Percentiles rank a stretch among this genome's conserved stretches.
Evolutionary conservation across 2,888 invertebrate species (phyloP).

Genomic region (Allolobophora icterica): DNA sequence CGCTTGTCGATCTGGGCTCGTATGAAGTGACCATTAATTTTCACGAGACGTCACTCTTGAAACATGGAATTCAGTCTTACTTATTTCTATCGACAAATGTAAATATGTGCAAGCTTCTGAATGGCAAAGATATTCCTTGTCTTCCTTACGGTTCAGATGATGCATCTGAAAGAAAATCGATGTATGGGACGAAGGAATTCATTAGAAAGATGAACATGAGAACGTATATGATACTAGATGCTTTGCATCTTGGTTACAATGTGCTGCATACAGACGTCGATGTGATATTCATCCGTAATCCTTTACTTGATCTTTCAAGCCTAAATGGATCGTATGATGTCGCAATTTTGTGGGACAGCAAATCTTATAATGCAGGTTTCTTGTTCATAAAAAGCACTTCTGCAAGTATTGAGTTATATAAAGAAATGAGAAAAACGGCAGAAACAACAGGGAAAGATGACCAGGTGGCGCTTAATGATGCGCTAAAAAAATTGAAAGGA

Average conservation of each 20-base stretch:
- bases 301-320: slow-evolving; percentile 29
- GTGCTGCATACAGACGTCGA: slow-evolving; percentile 38
- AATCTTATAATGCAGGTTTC: slow-evolving; percentile 37
- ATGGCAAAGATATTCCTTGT: slow-evolving; percentile 15
- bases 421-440: slow-evolving; percentile 7
- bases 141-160: background rate
- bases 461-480: slow-evolving; percentile 31
- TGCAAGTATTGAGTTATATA: background rate
- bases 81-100: slow-evolving; percentile 26
- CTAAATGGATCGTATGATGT: slow-evolving; percentile 26
- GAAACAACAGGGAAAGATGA: slow-evolving; percentile 24
- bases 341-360: background rate
- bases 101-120: slow-evolving; percentile 20
- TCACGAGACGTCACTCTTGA: slow-evolving; percentile 26
- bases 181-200: slow-evolving; percentile 31
- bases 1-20: slow-evolving; percentile 36
- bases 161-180: background rate
- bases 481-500: background rate
- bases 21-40: no score
- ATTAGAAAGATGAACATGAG: slow-evolving; percentile 36
- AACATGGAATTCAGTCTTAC: slow-evolving; percentile 26
- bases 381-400: slow-evolving; percentile 19
- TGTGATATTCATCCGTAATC: slow-evolving; percentile 33
- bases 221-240: no score
- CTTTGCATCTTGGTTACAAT: slow-evolving; percentile 30